These are phyloP conservation scores for Percopsis omiscomaycus DNA, from an alignment of 2,797 vertebrate genomes.

Conservation along the genomic window DNA sequence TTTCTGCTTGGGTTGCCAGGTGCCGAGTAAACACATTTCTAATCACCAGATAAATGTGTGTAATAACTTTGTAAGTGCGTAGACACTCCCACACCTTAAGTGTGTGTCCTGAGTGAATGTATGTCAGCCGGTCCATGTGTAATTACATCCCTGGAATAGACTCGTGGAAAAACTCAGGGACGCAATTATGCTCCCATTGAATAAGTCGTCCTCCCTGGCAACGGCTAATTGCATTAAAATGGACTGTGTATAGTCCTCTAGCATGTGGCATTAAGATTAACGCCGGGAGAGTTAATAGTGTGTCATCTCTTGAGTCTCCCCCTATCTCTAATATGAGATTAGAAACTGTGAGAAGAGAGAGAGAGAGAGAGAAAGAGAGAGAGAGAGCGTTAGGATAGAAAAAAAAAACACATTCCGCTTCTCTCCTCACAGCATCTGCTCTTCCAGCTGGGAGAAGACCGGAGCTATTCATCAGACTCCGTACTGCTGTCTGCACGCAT, in stretches of 20 bases:
- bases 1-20: conserved; percentile 9
- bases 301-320: conserved; percentile 66
- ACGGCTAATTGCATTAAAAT: conserved; percentile 82
- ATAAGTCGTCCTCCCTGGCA: conserved; percentile 80
- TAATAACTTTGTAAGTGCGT: neutral
- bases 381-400: conserved; percentile 7
- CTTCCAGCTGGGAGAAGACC: conserved; percentile 77
- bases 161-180: conserved; percentile 75
- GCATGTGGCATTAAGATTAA: conserved; percentile 78
- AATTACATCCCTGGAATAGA: conserved; percentile 78
- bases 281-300: conserved; percentile 75
- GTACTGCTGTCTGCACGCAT: conserved; percentile 66
- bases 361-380: conserved; percentile 35
- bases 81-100: neutral
- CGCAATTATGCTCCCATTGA: conserved; percentile 79
- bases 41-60: neutral
- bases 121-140: conserved; percentile 65
- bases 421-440: conserved; percentile 75
- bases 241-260: conserved; percentile 74
- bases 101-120: conserved; percentile 36
- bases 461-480: conserved; percentile 75
- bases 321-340: conserved; percentile 73
- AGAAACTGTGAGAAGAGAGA: conserved; percentile 55
- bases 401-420: conserved; percentile 56
- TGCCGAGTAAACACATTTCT: too few relatives aligned